Base-by-base conservation (phyloP, 2,797 vertebrate genomes). In the Avahi laniger region DNA sequence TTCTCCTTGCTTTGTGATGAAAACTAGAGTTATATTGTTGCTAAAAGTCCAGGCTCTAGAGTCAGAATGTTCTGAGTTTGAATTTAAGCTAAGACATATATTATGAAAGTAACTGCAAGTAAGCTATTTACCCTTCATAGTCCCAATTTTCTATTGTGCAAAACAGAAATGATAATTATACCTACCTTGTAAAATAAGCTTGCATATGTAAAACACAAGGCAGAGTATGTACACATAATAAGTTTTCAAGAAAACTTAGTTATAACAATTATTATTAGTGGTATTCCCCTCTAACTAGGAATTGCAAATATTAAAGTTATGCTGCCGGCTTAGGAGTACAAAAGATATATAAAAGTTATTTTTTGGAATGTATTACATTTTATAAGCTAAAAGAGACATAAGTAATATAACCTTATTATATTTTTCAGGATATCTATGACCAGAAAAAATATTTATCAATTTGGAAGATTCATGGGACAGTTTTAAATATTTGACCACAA, bases 401-500 rank as follows among this genome's bases (percentile, higher is more conserved):
- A 61, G 12, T 50, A 61, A 76, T 46, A 43, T 67, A 79, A 90
- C 0, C 9, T 81, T 30, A 41, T n/a, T 89, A 35, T 63, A 86
- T 76, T 92, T 65, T 59, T 89, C 17, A 67, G 14, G 10, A 89
- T 26, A 92, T 18, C 12, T 43, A 91, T 3, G 87, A 80, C 79
- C 5, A 50, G 38, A 92, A 93, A 67, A 72, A 84, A 14, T 85
- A 91, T 15, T 10, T 61, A 35, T 78, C 22, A 33, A 54, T 43
- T 84, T 81, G 63, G 10, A 94, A 94, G 24, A 54, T 65, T 18
- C 3, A 46, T 2, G 61, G 81, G 17, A n/a, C 69, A 87, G 12
- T 80, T 97, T 97, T 89, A 76, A 72, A 28, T 1, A 91, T 72
- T 69, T 80, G n/a, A 91, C 22, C 50, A 81, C 13, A 91, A 30